A percentile compares a stretch with the other conserved stretches of the same genome.
Evolutionary conservation across 2,113 vertebrate genomes (phyloP).

Genomic region (Lipotes vexillifer): DNA sequence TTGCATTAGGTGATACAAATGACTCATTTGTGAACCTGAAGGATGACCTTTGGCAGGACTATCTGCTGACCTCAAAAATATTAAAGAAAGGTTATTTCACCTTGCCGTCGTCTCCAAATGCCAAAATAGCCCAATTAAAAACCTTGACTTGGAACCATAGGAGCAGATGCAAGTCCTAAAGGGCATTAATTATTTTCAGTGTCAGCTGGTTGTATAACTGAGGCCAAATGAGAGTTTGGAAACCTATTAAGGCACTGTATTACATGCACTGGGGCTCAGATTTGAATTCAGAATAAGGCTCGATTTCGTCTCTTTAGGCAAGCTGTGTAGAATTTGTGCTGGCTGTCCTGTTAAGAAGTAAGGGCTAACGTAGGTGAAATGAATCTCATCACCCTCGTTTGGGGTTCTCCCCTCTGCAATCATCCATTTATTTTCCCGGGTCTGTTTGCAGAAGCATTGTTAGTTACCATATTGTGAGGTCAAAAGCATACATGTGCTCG

Average conservation of each 20-base stretch:
- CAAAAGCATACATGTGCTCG: slow-evolving; percentile 78
- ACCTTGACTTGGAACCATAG: slow-evolving; percentile 89
- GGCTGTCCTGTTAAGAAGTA: slow-evolving; percentile 57
- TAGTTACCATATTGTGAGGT: slow-evolving; percentile 81
- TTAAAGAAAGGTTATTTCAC: slow-evolving; percentile 91
- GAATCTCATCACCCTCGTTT: background rate
- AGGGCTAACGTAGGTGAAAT: slow-evolving; percentile 24
- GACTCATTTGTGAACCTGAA: slow-evolving; percentile 89
- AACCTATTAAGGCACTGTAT: slow-evolving; percentile 84
- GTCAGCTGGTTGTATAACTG: slow-evolving; percentile 88
- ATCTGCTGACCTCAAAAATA: slow-evolving; percentile 90
- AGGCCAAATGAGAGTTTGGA: slow-evolving; percentile 89
- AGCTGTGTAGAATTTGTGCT: slow-evolving; percentile 31
- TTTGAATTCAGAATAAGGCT: slow-evolving; percentile 81
- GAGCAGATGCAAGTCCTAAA: slow-evolving; percentile 90
- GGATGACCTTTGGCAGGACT: slow-evolving; percentile 86
- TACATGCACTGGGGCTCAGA: slow-evolving; percentile 81
- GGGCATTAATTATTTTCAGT: slow-evolving; percentile 91
- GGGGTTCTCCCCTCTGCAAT: slow-evolving; percentile 22
- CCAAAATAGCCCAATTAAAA: slow-evolving; percentile 94
- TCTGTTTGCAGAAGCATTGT: slow-evolving; percentile 80
- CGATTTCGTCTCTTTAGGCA: slow-evolving; percentile 69
- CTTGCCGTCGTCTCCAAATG: slow-evolving; percentile 92
- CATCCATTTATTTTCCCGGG: slow-evolving; percentile 69
- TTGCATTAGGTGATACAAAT: slow-evolving; percentile 90